phyloP scores from a whole-genome alignment of 2,888 invertebrate species.

The Pteria penguin region DNA sequence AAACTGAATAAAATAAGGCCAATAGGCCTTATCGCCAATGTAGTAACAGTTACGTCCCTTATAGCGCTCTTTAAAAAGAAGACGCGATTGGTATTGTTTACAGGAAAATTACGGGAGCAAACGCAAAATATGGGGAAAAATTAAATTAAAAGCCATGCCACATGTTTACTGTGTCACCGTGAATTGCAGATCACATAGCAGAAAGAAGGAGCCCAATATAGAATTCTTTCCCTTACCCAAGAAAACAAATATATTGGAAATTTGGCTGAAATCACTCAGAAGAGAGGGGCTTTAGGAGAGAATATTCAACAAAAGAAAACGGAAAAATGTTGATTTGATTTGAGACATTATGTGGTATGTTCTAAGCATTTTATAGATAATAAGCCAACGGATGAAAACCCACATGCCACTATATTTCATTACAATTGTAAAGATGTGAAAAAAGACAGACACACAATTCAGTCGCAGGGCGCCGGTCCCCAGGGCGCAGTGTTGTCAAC shows the following conservation, averaged over 20 bases:
- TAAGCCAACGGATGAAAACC: neutral
- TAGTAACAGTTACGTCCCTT: neutral
- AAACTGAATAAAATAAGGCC: too few species aligned
- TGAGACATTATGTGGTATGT: constrained; percentile 8
- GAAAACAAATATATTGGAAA: neutral
- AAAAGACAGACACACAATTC: neutral
- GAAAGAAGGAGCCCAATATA: neutral
- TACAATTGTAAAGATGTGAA: neutral
- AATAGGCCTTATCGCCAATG: neutral
- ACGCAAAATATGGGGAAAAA: neutral
- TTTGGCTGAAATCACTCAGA: neutral
- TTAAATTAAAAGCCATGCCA: neutral
- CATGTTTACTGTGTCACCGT: neutral
- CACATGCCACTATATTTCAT: neutral
- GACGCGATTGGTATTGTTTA: neutral
- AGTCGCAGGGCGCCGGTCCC: neutral
- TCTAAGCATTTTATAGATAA: constrained; percentile 16
- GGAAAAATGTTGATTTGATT: neutral
- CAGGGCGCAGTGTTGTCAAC: neutral
- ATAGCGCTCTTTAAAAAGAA: neutral
- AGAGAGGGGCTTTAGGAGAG: neutral
- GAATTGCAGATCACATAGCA: neutral
- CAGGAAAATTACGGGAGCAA: neutral
- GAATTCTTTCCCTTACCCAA: neutral
- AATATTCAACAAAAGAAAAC: neutral